Base-by-base conservation (phyloP, 2,888 invertebrate species). In the Stenodema calcarata region DNA sequence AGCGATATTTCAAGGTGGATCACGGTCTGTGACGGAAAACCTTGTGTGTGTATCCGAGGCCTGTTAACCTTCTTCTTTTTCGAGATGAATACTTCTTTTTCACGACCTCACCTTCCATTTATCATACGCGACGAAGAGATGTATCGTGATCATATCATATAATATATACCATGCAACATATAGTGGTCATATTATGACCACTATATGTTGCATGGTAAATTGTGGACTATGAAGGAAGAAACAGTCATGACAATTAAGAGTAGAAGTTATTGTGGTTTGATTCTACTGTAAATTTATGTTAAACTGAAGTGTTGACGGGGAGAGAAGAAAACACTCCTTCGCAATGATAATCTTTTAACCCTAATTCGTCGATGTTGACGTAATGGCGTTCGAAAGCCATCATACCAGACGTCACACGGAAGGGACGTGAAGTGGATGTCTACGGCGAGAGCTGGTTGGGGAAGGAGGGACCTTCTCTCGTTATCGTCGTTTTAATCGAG, bases 401-500 rank as follows among this genome's bases (percentile, higher is more conserved):
- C 62, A 62, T 23, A 62, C 62, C 23, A 7, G 23, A 62, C 12
- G 62, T 62, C 23, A 2, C 62, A 27, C 23, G 18, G 62, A 23
- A 62, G 62, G 23, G 62, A 62, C 62, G 62, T 23, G 23, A 18
- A 62, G 62, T 62, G 62, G 62, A 62, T 62, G 9, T 23, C 62
- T 62, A 62, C 62, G 62, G 62, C 12, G 23, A 62, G 62, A 62
- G 62, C 23, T 11, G 62, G 16, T 47, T 14, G 47, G 3, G 47
- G 62, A 11, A 4, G 54, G 3, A 54, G 73, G 41, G 18, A 35
- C 70, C 76, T 78, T 23, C 78, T 62, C 42, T 44, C 78, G 41
- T 76, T 76, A 76, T 78, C 78, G 44, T 42, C 41, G 78, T 78
- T 78, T 78, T 78, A 78, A 78, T 78, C 44, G 42, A 78, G 78